Evolutionary conservation across 2,113 vertebrate genomes (phyloP).

Genomic region (Cercopithecus mona): DNA sequence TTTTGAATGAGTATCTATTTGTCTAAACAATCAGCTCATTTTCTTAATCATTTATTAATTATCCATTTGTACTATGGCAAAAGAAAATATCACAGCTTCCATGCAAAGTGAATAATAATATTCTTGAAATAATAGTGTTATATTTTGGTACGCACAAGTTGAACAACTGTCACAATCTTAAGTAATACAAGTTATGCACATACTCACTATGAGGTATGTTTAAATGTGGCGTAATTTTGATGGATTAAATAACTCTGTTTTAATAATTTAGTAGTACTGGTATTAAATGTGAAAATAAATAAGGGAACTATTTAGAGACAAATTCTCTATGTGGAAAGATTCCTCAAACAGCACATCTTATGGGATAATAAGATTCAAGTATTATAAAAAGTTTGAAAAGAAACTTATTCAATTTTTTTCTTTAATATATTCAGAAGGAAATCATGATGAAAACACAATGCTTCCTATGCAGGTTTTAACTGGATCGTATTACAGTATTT

Average conservation of each 20-base stretch:
- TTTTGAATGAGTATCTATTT: neutral
- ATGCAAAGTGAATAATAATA: neutral
- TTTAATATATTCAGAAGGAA: neutral
- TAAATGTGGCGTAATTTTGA: neutral
- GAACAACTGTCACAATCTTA: neutral
- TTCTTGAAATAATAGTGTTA: neutral
- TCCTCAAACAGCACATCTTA: neutral
- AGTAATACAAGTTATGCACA: neutral
- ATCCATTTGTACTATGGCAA: neutral
- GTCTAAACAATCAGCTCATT: neutral
- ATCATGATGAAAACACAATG: neutral
- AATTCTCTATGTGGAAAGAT: neutral
- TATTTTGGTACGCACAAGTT: neutral
- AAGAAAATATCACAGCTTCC: neutral
- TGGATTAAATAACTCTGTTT: neutral
- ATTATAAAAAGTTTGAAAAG: neutral
- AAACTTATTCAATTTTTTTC: neutral
- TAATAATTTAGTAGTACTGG: neutral
- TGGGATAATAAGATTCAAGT: neutral
- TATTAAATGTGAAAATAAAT: neutral
- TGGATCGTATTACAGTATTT: constrained; percentile 22
- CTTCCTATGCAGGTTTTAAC: neutral
- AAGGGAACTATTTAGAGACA: neutral
- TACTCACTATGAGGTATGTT: neutral
- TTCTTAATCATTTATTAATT: neutral